Conservation (phyloP, 2,113 vertebrate species). For the Pteronura brasiliensis region DNA sequence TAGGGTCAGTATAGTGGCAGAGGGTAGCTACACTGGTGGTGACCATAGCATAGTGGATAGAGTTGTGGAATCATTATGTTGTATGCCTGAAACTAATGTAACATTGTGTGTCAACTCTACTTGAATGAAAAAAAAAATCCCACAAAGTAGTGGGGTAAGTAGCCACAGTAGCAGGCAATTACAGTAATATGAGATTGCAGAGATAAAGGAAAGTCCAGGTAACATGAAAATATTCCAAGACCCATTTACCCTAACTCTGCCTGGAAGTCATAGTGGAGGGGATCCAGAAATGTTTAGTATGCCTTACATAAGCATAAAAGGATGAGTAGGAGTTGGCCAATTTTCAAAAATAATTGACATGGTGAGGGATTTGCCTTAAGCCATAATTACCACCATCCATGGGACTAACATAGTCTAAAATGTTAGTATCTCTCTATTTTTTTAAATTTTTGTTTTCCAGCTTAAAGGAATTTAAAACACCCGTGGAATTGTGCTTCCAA, state of each 20-base stretch:
- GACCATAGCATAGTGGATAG: not conserved
- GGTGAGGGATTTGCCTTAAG: not conserved
- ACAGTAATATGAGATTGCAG: not conserved
- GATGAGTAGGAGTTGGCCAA: not conserved
- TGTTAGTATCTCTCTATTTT: not conserved
- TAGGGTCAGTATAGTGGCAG: not conserved
- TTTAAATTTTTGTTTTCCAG: not conserved
- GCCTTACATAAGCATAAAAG: too few species aligned
- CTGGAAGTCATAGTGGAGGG: not conserved
- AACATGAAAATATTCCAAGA: not conserved
- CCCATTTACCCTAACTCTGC: not conserved
- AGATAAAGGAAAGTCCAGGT: not conserved
- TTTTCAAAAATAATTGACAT: not conserved
- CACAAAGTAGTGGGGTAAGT: not conserved
- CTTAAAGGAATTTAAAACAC: not conserved
- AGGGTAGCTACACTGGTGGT: not conserved
- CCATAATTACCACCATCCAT: not conserved
- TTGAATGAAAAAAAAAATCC: not conserved
- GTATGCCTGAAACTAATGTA: not conserved
- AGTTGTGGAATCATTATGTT: not conserved
- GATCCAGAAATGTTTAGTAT: not conserved
- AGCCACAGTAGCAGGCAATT: not conserved
- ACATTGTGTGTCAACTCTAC: not conserved
- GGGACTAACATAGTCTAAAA: not conserved
- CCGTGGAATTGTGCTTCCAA: not conserved